These are phyloP conservation scores for Scotopteryx bipunctaria DNA, from an alignment of 2,888 invertebrate genomes.

Conservation along the genomic window DNA sequence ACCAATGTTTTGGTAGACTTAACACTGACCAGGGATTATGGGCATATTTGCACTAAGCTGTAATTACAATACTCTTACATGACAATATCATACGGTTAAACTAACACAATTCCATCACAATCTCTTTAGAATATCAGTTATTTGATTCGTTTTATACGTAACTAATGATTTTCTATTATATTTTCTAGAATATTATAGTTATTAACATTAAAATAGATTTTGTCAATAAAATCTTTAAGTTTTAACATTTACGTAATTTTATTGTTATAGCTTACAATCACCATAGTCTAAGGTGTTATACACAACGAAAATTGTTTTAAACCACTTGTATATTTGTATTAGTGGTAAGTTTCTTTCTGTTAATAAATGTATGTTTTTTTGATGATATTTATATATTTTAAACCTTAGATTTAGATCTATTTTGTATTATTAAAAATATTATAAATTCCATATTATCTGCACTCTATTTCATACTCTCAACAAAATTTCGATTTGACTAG, in stretches of 20 bases:
- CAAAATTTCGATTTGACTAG: constrained; percentile 77
- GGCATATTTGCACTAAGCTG: constrained; percentile 6
- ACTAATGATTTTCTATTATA: constrained; percentile 34
- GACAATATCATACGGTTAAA: constrained; percentile 58
- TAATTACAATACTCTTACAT: constrained; percentile 43
- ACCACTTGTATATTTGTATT: too few relatives aligned
- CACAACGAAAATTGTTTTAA: too few relatives aligned
- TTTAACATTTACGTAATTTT: constrained; percentile 59
- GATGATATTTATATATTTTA: constrained; percentile 2
- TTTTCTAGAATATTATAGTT: constrained; percentile 30
- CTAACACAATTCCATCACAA: constrained; percentile 82
- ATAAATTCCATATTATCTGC: constrained; percentile 55
- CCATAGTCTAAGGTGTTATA: too few relatives aligned
- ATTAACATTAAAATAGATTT: constrained; percentile 73
- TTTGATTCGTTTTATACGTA: constrained; percentile 66
- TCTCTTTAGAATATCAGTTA: constrained; percentile 82
- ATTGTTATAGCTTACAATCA: not conserved
- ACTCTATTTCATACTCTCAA: constrained; percentile 45
- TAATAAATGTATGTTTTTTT: too few relatives aligned
- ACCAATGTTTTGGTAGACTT: too few relatives aligned
- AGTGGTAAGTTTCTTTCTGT: too few relatives aligned
- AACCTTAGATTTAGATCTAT: constrained; percentile 2
- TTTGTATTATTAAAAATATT: constrained; percentile 44
- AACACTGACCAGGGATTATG: not conserved
- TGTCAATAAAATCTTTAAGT: constrained; percentile 79